A percentile compares a stretch with the other conserved stretches of the same genome.
phyloP scores from a whole-genome alignment of 92 coral and sea anemone genomes.

The Virgularia gustaviana region DNA sequence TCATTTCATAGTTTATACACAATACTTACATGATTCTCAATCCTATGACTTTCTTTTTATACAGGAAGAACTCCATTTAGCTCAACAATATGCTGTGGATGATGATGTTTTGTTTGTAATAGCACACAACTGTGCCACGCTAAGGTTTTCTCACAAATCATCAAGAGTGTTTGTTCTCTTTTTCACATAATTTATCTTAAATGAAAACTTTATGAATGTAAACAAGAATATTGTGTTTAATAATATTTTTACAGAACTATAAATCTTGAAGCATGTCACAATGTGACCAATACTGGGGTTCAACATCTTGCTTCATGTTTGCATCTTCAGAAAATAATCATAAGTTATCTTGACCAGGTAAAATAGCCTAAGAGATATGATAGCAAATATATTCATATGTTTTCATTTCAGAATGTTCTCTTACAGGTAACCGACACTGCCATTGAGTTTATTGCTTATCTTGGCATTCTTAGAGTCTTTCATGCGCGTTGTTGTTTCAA shows the following conservation, averaged over 20 bases:
- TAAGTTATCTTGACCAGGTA: constrained; percentile 74
- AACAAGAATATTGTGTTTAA: neutral
- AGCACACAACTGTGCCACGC: constrained; percentile 64
- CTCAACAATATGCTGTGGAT: constrained; percentile 61
- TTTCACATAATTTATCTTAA: neutral
- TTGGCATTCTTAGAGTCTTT: constrained; percentile 3
- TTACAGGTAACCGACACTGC: constrained; percentile 20
- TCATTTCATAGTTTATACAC: neutral
- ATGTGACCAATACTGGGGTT: constrained; percentile 78
- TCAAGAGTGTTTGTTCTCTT: neutral
- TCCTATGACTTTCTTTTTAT: too few species aligned
- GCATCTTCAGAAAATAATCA: constrained; percentile 61
- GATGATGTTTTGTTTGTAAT: constrained; percentile 63
- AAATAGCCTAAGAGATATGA: neutral
- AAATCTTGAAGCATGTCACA: constrained; percentile 70
- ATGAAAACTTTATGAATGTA: neutral
- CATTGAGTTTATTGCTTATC: constrained; percentile 1
- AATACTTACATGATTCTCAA: too few species aligned
- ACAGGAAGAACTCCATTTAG: constrained; percentile 71
- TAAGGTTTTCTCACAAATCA: constrained; percentile 38
- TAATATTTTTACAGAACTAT: constrained; percentile 44
- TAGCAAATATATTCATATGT: too few species aligned
- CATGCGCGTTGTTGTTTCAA: constrained; percentile 28
- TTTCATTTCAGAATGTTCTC: too few species aligned
- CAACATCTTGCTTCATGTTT: constrained; percentile 70